Conservation (phyloP, 2,113 vertebrate species). For the Seriola aureovittata region DNA sequence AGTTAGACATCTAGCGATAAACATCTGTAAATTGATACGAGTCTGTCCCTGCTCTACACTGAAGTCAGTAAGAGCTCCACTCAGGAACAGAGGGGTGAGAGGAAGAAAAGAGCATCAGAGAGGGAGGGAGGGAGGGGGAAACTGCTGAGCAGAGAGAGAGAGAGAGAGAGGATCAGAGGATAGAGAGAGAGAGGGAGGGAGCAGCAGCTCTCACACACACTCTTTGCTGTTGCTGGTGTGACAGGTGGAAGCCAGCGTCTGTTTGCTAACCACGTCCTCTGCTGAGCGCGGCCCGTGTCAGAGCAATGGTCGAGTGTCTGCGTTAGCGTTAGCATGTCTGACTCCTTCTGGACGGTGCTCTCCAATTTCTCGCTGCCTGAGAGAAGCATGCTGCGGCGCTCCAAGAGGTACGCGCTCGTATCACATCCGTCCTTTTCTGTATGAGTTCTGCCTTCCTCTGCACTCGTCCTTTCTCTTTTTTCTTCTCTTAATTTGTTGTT, state of each 20-base stretch:
- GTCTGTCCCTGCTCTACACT: background rate
- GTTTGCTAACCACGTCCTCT: background rate
- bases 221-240: slow-evolving; percentile 38
- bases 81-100: slow-evolving; percentile 12
- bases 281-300: background rate
- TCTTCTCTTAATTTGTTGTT: background rate
- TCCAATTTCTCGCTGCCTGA: slow-evolving; percentile 93
- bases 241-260: slow-evolving; percentile 60
- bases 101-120: slow-evolving; percentile 6
- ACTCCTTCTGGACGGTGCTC: slow-evolving; percentile 91
- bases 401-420: slow-evolving; percentile 85
- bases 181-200: background rate
- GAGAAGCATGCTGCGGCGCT: slow-evolving; percentile 91
- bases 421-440: background rate
- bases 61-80: background rate
- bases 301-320: slow-evolving; percentile 81
- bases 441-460: background rate
- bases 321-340: slow-evolving; percentile 88
- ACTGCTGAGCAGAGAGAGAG: slow-evolving; percentile 8
- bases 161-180: slow-evolving; percentile 1
- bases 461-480: background rate
- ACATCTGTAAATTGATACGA: background rate
- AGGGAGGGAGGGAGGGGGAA: slow-evolving; percentile 14
- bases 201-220: slow-evolving; percentile 9
- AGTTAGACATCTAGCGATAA: background rate